Evolutionary conservation across 2,888 invertebrate genomes (phyloP).

Genomic region (Orthosia incerta): DNA sequence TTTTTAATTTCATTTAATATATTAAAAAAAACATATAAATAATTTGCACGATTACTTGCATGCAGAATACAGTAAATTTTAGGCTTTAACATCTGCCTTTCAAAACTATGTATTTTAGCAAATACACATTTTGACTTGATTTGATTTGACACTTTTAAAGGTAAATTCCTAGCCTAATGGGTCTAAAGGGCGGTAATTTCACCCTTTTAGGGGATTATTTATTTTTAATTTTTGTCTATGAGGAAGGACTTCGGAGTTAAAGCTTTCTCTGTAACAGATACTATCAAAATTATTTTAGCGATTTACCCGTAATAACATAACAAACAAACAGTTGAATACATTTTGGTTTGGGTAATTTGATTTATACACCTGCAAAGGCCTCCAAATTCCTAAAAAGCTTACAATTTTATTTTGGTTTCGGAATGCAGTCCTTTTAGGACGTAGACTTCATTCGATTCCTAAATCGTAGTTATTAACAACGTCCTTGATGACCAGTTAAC

Average conservation of each 20-base stretch:
- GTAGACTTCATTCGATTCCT: conserved; percentile 21
- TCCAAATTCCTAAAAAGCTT: neutral
- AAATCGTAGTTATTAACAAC: conserved; percentile 6
- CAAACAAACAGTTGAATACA: neutral
- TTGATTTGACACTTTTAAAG: neutral
- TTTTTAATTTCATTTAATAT: too few relatives aligned
- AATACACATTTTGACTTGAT: too few relatives aligned
- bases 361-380: too few relatives aligned
- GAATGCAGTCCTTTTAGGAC: neutral
- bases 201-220: neutral
- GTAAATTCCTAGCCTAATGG: neutral
- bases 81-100: too few relatives aligned
- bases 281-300: neutral
- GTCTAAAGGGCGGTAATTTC: neutral
- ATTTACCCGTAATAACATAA: neutral
- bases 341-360: too few relatives aligned
- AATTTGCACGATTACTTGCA: too few relatives aligned
- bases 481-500: conserved; percentile 49
- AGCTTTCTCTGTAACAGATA: neutral
- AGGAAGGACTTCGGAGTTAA: neutral
- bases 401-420: neutral
- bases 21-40: too few relatives aligned
- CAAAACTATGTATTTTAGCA: too few relatives aligned
- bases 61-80: too few relatives aligned
- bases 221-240: neutral